Evolutionary conservation across 2,113 vertebrate genomes (phyloP).

Genomic region (Istiophorus platypterus): DNA sequence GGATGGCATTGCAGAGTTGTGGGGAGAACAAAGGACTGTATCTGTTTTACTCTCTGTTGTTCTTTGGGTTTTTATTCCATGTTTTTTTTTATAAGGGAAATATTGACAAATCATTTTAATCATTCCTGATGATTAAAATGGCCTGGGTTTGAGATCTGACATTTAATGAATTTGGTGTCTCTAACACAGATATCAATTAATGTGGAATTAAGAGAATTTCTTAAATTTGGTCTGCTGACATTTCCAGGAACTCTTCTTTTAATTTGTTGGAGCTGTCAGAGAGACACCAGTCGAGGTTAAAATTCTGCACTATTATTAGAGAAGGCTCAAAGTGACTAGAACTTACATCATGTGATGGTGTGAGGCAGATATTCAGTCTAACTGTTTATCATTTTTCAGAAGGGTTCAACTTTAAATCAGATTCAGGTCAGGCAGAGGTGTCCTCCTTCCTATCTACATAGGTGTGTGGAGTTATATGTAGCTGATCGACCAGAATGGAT

Average conservation of each 20-base stretch:
- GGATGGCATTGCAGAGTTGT: neutral
- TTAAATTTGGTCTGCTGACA: neutral
- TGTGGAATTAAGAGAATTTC: conserved; percentile 6
- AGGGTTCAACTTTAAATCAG: no score
- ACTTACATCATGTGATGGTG: no score
- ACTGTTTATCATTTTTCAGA: no score
- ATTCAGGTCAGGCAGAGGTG: no score
- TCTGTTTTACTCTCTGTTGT: neutral
- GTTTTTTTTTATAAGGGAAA: neutral
- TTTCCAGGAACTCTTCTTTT: neutral
- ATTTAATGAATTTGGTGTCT: neutral
- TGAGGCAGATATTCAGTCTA: no score
- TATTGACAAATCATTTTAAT: neutral
- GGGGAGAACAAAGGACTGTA: neutral
- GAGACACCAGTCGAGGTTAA: neutral
- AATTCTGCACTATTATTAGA: neutral
- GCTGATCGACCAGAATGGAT: no score
- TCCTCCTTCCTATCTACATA: no score
- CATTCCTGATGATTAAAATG: neutral
- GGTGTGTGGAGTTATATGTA: no score
- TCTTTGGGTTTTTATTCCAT: no score
- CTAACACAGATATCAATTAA: neutral
- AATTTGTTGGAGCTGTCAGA: neutral
- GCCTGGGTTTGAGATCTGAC: neutral
- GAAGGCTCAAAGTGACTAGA: neutral